Evolutionary conservation across 2,113 vertebrate species (phyloP).

Genomic region (Gasterosteus aculeatus): DNA sequence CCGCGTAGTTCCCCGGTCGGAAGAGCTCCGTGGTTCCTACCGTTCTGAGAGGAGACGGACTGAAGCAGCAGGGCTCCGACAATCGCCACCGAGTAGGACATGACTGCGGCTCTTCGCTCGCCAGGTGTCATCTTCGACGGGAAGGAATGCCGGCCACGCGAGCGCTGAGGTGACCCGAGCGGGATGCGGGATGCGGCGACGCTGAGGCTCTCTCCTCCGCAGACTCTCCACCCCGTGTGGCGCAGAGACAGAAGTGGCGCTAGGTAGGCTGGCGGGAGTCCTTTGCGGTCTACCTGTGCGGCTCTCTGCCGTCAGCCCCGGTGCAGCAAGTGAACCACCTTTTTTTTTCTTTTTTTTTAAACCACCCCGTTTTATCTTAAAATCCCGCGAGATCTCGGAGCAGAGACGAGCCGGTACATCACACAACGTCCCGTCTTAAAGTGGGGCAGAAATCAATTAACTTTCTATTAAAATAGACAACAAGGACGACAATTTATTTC

Average conservation of each 20-base stretch:
- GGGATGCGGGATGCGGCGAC: slow-evolving; percentile 21
- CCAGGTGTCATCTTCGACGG: slow-evolving; percentile 70
- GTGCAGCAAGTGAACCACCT: slow-evolving; percentile 48
- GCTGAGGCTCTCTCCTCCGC: slow-evolving; percentile 33
- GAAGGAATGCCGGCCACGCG: slow-evolving; percentile 52
- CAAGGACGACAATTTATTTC: neutral
- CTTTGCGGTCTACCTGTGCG: slow-evolving; percentile 44
- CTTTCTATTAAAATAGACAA: neutral
- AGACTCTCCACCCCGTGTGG: slow-evolving; percentile 22
- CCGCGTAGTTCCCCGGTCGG: neutral
- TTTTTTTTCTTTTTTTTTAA: slow-evolving; percentile 32
- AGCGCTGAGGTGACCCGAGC: slow-evolving; percentile 55
- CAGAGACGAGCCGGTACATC: neutral
- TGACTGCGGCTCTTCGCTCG: slow-evolving; percentile 64
- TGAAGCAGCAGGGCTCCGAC: slow-evolving; percentile 77
- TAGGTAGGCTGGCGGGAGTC: slow-evolving; percentile 32
- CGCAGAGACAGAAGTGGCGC: slow-evolving; percentile 45
- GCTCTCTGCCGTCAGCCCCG: slow-evolving; percentile 42
- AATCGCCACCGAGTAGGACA: slow-evolving; percentile 70
- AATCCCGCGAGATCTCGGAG: slow-evolving; percentile 71
- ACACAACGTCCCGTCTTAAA: neutral
- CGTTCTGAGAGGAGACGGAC: slow-evolving; percentile 78
- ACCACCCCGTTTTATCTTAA: slow-evolving; percentile 12
- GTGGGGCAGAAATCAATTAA: slow-evolving; percentile 4
- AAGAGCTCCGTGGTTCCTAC: slow-evolving; percentile 62